Evolutionary conservation across 2,113 vertebrate species (phyloP), one percentile per base, ranked within the genome.

Genomic region (Ophiodon elongatus): DNA sequence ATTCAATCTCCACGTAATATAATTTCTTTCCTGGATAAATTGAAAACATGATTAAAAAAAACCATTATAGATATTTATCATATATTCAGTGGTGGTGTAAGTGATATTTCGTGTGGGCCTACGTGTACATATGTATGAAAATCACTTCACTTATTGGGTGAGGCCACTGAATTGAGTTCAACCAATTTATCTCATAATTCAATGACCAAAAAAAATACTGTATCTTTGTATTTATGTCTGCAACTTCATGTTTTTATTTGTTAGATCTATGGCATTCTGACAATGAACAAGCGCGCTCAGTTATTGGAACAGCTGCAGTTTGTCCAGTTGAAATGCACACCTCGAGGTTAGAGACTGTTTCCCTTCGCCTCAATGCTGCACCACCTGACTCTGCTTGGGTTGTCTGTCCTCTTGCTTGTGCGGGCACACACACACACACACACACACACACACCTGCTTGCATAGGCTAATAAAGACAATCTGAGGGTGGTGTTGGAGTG

Each of bases 241-340:
- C 92, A 93, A 62, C 92, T 93, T 94, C 83, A 94, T 96, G 90
- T 95, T 93, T 94, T 95, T 89, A 94, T 96, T 94, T 94, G 91
- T 92, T 95, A 96, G 96, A 96, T 96, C 95, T 95, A 96, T 96
- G 96, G 95, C 96, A 96, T 94, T 95, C 92, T 96, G 95, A 95
- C 95, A 96, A 96, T 96, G 96, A 96, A 91, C 95, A 96, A 92
- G 94, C 95, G 92, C 94, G 83, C 95, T 94, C 95, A 96, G 90
- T 95, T 96, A 93, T 95, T 96, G 96, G 95, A 95, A 95, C 95
- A 95, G 94, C 95, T 96, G 95, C 95, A 95, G 95, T 95, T 96
- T 96, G 94, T 96, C 94, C 96, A 95, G 93, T 95, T 96, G 95
- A 96, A 96, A 96, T 96, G 95, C 93, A 92, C 94, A 93, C 89